Base-by-base conservation (phyloP, 2,113 vertebrate species). In the Catharus minimus region DNA sequence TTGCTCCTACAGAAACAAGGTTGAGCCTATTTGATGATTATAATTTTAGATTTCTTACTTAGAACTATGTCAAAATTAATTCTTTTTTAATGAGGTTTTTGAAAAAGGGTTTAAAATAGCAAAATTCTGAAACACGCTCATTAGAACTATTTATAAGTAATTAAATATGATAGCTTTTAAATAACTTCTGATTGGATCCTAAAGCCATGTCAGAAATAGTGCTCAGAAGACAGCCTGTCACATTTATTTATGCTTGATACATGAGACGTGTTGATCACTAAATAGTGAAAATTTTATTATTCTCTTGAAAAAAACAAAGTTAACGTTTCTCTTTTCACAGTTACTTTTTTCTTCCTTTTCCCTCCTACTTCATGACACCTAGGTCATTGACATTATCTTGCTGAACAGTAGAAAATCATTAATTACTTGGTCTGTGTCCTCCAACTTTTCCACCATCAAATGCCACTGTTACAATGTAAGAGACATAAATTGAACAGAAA, bases 91-190 rank as follows among this genome's bases (percentile, higher is more conserved):
- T 65, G 30, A 88, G 7, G 4, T 5, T 81, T 92, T 79, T 68
- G 9, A 72, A 81, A 93, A 93, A 58, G 19, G 8, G 8, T 81
- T 89, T 82, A 88, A 90, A 90, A 93, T 72, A 92, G 85, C 61
- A 73, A 46, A 83, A 88, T 90, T 86, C 38, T 82, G 60, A 89
- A 84, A 68, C 33, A 44, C 49, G 19, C 1, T 94, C 13, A 75
- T 94, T 74, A 88, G 38, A 93, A 52, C 27, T 88, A 88, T 84
- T 90, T 90, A 50, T 58, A 94, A 88, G 57, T 77, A 91, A 90
- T 90, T 85, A 83, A 78, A 93, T 89, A 69, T 92, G 53, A 93
- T 85, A 74, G 55, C n/a, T 95, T 83, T 86, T 73, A 85, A 93
- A 82, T 76, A 94, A 82, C 38, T 74, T 87, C 33, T 71, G 65